A percentile compares a stretch with the other conserved stretches of the same genome.
Conservation (phyloP, 2,113 vertebrate species). For the Manacus vitellinus region DNA sequence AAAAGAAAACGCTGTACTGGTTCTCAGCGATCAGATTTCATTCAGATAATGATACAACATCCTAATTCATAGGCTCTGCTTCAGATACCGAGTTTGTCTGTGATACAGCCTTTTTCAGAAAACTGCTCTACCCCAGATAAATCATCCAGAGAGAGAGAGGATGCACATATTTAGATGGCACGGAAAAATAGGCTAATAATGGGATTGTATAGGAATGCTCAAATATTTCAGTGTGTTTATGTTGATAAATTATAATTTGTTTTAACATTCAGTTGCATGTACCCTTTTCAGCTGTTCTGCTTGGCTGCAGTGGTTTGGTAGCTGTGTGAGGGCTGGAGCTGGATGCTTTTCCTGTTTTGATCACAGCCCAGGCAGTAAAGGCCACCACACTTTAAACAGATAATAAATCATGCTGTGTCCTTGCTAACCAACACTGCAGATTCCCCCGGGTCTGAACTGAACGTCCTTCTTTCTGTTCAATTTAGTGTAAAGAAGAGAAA, state of each 20-base stretch:
- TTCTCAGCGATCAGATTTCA: conserved; percentile 40
- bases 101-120: not conserved
- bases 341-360: conserved; percentile 23
- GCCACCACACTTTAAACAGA: conserved; percentile 28
- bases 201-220: not conserved
- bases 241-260: not conserved
- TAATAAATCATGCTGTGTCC: conserved; percentile 13
- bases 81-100: not conserved
- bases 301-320: not conserved
- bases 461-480: conserved; percentile 2
- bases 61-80: conserved; percentile 19
- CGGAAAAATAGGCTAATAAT: not conserved
- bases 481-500: conserved; percentile 39
- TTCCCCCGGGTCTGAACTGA: not conserved
- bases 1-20: not conserved
- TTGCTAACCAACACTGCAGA: not conserved
- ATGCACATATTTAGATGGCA: not conserved
- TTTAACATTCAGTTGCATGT: not conserved
- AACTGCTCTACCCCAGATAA: conserved; percentile 1
- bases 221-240: not conserved
- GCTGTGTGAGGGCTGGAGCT: not conserved
- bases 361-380: conserved; percentile 21
- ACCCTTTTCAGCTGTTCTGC: not conserved
- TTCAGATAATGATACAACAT: conserved; percentile 39
- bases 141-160: not conserved